Percentiles rank a stretch among this genome's conserved stretches.
Conservation (phyloP, 2,888 invertebrate genomes). For the Cerastoderma edule region DNA sequence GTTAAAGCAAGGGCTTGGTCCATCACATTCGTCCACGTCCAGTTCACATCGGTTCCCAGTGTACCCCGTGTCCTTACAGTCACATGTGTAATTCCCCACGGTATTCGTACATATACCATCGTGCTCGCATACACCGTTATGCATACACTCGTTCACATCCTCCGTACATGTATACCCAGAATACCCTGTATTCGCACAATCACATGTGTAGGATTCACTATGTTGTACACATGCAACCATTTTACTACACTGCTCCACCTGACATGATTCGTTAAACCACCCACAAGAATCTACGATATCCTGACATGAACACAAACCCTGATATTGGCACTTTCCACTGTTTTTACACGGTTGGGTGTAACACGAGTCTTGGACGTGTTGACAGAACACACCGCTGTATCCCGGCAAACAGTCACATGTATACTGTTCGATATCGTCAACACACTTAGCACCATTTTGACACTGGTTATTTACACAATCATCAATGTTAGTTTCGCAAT, state of each 20-base stretch:
- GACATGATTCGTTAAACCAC: constrained; percentile 79
- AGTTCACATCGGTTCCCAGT: constrained; percentile 67
- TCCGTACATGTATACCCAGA: constrained; percentile 63
- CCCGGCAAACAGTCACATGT: constrained; percentile 69
- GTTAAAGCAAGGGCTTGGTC: constrained; percentile 72
- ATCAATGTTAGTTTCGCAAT: constrained; percentile 69
- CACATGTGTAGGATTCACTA: constrained; percentile 66
- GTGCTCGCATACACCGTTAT: constrained; percentile 63
- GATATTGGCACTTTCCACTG: constrained; percentile 72
- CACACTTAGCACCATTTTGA: constrained; percentile 66
- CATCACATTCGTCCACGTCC: constrained; percentile 74
- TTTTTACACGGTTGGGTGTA: constrained; percentile 75
- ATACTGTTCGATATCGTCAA: constrained; percentile 61
- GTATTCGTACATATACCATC: constrained; percentile 71
- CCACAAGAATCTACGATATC: constrained; percentile 75
- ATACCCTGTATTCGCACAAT: constrained; percentile 72
- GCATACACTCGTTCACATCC: constrained; percentile 72
- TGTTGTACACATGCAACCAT: constrained; percentile 60
- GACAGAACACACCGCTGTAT: constrained; percentile 66
- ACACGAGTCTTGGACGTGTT: constrained; percentile 69
- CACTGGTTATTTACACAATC: constrained; percentile 69
- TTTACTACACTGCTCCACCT: constrained; percentile 64
- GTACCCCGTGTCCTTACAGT: constrained; percentile 74
- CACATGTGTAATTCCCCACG: constrained; percentile 68
- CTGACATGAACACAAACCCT: constrained; percentile 72